A percentile compares a stretch with the other conserved stretches of the same genome.
Conservation (phyloP, 1,140 invertebrate genomes). For the Drosophila sturtevanti region DNA sequence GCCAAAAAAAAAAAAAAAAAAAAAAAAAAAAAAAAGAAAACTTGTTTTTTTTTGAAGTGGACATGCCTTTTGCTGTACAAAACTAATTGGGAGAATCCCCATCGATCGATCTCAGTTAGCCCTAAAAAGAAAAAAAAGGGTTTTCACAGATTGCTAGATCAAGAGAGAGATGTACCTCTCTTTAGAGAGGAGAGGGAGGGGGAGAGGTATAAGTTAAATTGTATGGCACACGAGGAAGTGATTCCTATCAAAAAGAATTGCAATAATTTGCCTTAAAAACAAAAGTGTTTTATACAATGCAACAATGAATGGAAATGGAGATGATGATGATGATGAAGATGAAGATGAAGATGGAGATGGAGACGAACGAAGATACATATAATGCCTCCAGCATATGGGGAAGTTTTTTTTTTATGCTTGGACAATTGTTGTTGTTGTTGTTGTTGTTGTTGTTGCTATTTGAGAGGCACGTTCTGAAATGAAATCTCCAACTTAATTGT, state of each 20-base stretch:
- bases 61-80: slow-evolving; percentile 46
- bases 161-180: not conserved
- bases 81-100: slow-evolving; percentile 43
- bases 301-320: slow-evolving; percentile 33
- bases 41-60: slow-evolving; percentile 48
- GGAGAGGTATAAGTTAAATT: slow-evolving; percentile 22
- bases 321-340: not conserved
- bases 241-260: slow-evolving; percentile 43
- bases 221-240: slow-evolving; percentile 48
- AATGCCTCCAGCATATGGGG: not conserved
- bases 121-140: no score
- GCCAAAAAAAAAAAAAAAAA: not conserved
- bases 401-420: slow-evolving; percentile 2
- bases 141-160: slow-evolving; percentile 6
- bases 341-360: no score
- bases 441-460: slow-evolving; percentile 11
- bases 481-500: slow-evolving; percentile 62
- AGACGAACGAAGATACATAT: not conserved
- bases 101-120: not conserved
- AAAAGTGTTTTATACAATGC: slow-evolving; percentile 59
- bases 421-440: slow-evolving; percentile 30
- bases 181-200: not conserved
- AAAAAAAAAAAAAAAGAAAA: slow-evolving; percentile 20
- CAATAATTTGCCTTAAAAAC: slow-evolving; percentile 63
- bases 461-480: slow-evolving; percentile 63